A percentile compares a stretch with the other conserved stretches of the same genome.
These are phyloP conservation scores for Schizotus pectinicornis DNA, from an alignment of 2,888 invertebrate genomes.

Conservation along the genomic window DNA sequence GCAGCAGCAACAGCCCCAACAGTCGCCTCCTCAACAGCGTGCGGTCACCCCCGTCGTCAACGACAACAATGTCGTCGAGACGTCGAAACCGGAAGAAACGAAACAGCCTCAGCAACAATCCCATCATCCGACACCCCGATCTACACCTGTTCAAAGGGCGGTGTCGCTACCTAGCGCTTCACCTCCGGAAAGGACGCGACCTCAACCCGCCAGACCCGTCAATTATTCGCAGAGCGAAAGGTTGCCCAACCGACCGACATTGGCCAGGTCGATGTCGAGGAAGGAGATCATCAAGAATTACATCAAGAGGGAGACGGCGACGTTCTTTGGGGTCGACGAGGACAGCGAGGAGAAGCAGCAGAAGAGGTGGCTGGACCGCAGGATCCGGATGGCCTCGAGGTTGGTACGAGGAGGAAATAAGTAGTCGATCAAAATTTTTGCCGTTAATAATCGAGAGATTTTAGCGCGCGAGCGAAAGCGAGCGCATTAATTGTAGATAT, in stretches of 20 bases:
- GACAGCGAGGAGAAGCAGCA: slow-evolving; percentile 76
- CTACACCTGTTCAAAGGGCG: slow-evolving; percentile 44
- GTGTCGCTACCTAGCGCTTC: slow-evolving; percentile 46
- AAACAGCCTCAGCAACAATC: slow-evolving; percentile 28
- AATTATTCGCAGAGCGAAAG: slow-evolving; percentile 56
- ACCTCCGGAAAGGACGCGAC: slow-evolving; percentile 39
- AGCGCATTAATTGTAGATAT: too few species aligned
- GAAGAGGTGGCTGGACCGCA: slow-evolving; percentile 79
- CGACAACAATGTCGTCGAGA: slow-evolving; percentile 31
- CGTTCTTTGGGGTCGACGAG: slow-evolving; percentile 85
- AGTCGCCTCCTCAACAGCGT: slow-evolving; percentile 39
- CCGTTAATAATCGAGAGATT: too few species aligned
- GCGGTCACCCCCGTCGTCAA: slow-evolving; percentile 44
- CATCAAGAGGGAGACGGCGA: slow-evolving; percentile 80
- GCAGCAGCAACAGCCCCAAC: slow-evolving; percentile 29
- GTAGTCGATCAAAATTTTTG: too few species aligned
- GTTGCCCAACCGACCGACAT: slow-evolving; percentile 50
- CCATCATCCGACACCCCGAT: slow-evolving; percentile 24
- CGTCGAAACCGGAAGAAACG: slow-evolving; percentile 11
- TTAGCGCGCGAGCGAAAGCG: too few species aligned
- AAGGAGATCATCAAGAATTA: slow-evolving; percentile 65
- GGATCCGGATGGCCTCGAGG: slow-evolving; percentile 78
- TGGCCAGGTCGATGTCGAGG: slow-evolving; percentile 56
- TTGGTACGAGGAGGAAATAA: slow-evolving; percentile 59
- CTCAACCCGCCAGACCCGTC: slow-evolving; percentile 28